Conservation (phyloP, 2,888 invertebrate species). For the Sinelater perroti region DNA sequence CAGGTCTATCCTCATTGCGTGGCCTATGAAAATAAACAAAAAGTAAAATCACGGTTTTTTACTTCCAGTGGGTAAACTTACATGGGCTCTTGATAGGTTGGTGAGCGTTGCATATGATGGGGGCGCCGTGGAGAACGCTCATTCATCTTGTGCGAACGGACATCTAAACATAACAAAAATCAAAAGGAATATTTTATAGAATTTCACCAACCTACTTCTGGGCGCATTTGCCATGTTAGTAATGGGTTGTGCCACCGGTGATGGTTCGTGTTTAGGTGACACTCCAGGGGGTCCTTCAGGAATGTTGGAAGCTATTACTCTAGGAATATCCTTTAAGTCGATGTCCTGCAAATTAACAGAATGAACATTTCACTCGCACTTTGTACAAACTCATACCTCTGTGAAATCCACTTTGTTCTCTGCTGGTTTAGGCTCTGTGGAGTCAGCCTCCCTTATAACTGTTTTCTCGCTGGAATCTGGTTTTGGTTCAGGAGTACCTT, state of each 20-base stretch:
- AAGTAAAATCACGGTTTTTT: constrained; percentile 2
- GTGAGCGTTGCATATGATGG: constrained; percentile 35
- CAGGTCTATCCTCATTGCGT: constrained; percentile 69
- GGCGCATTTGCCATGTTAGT: constrained; percentile 41
- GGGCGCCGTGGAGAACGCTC: constrained; percentile 42
- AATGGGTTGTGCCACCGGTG: constrained; percentile 48
- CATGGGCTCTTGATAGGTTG: constrained; percentile 35
- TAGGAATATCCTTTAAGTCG: constrained; percentile 31
- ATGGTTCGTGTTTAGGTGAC: constrained; percentile 50
- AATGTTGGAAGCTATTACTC: constrained; percentile 33
- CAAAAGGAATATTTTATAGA: constrained; percentile 1
- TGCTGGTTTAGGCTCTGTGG: constrained; percentile 55
- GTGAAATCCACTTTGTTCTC: constrained; percentile 29
- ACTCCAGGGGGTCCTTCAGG: constrained; percentile 57
- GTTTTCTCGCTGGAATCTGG: constrained; percentile 52
- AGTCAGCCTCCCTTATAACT: constrained; percentile 60
- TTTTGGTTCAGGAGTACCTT: constrained; percentile 34
- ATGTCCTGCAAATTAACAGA: constrained; percentile 34
- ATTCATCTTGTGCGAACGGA: constrained; percentile 14
- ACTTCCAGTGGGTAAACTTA: no score
- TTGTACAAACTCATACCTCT: constrained; percentile 1
- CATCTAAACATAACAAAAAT: neutral
- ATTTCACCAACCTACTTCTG: constrained; percentile 20
- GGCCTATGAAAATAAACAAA: constrained; percentile 24
- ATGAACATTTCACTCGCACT: constrained; percentile 1